Conservation (phyloP, 2,888 invertebrate genomes). For the Stramonita haemastoma region DNA sequence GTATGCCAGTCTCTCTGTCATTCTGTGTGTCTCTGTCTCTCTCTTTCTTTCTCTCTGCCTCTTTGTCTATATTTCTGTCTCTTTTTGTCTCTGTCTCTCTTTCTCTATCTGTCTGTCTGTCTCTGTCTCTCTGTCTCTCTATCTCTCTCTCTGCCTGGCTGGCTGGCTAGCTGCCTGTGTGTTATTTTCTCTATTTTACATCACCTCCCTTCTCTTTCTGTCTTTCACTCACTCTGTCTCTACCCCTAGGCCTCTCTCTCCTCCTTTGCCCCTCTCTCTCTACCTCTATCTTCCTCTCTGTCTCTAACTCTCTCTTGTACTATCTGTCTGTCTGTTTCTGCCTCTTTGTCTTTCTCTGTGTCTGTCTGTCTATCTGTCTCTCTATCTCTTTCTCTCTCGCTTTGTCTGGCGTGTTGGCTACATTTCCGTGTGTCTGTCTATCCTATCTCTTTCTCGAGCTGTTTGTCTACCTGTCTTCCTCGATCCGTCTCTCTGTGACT, state of each 20-base stretch:
- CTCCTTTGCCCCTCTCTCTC: background rate
- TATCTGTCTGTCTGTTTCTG: background rate
- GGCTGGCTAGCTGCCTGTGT: too few relatives aligned
- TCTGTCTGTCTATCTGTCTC: background rate
- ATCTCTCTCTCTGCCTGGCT: background rate
- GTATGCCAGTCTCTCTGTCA: background rate
- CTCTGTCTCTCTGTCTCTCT: background rate
- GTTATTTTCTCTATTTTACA: too few relatives aligned
- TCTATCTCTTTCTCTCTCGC: background rate
- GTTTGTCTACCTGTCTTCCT: background rate
- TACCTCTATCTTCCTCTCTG: background rate
- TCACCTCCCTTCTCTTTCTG: background rate
- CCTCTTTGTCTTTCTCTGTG: background rate
- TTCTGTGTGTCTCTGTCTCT: background rate
- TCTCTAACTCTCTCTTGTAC: background rate
- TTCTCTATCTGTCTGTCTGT: background rate
- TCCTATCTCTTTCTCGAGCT: background rate
- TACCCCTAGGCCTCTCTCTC: background rate
- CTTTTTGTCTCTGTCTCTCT: background rate
- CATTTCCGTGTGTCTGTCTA: background rate
- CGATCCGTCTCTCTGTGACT: background rate
- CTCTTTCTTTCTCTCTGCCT: background rate
- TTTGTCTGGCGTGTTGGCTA: background rate
- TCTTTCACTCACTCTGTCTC: background rate
- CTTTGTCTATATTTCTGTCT: background rate